These are phyloP conservation scores for Bergia sp. DNA, from an alignment of 92 coral and sea anemone genomes.

Conservation along the genomic window DNA sequence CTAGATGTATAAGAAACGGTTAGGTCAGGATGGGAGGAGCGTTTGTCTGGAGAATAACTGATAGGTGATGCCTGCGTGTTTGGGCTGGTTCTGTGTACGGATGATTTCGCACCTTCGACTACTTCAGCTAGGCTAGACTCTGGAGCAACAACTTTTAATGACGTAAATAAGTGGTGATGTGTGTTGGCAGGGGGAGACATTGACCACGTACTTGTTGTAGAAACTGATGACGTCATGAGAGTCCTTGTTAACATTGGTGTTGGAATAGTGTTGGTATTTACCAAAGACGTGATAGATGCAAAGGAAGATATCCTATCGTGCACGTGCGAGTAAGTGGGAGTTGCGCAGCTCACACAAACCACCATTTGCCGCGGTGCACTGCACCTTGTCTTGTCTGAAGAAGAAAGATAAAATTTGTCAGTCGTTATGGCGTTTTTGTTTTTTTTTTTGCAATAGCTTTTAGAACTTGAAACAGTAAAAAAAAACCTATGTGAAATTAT, in stretches of 20 bases:
- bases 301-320: not conserved
- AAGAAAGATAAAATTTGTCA: not conserved
- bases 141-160: not conserved
- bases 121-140: not conserved
- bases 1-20: not conserved
- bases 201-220: not conserved
- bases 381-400: not conserved
- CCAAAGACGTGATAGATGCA: not conserved
- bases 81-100: not conserved
- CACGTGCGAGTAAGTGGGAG: conserved; percentile 4
- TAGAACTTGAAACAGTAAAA: no score
- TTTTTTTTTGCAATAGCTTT: not conserved
- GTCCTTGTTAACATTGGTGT: not conserved
- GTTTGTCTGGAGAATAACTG: not conserved
- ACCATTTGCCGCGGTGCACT: not conserved
- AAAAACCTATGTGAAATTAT: no score
- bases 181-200: not conserved
- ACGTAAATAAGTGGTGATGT: not conserved
- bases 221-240: not conserved
- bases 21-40: not conserved
- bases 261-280: not conserved
- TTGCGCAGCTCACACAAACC: not conserved
- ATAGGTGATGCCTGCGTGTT: not conserved
- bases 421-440: no score
- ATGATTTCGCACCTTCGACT: not conserved